Base-by-base conservation (phyloP, 2,797 vertebrate species). In the Micromesistius poutassou region DNA sequence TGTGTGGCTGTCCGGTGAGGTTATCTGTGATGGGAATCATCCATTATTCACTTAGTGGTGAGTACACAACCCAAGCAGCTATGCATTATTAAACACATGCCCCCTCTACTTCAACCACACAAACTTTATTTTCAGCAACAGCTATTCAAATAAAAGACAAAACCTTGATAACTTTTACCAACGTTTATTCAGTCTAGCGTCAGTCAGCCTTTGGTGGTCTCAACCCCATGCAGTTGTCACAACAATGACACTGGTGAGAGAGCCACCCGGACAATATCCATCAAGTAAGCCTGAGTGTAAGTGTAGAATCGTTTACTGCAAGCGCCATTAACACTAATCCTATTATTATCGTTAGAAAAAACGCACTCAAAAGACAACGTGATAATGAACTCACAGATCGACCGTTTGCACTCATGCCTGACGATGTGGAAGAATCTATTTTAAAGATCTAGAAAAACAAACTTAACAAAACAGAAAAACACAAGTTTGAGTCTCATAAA, bases 11-110 rank as follows among this genome's bases (percentile, higher is more conserved):
- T 68, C 88, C 88, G 91, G 91, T 87, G 90, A 91, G 90, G 89
- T 93, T 92, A 91, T 87, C 91, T 89, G 90, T 90, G 90, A 92
- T 92, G 89, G 90, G 86, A 68, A 87, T 94, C 92, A 94, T 95
- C 77, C 87, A 95, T 94, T 93, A 95, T 95, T 95, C 86, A 95
- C 85, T 87, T 77, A 78, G 80, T 88, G 88, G 90, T 90, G 91
- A 93, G 90, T 90, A 91, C 90, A 93, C 87, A 89, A 90, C 86
- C 91, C 93, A 91, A 89, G 90, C 85, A 84, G 84, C 86, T 85
- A 92, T 95, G 85, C 89, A 95, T 94, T 93, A 94, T 94, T 95
- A 77, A 94, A 55, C 76, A 86, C 72, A 87, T 75, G 84, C 85
- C 89, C 87, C 87, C 77, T 76, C 86, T 71, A 77, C 62, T 68